Percentiles rank a stretch among this genome's conserved stretches.
Evolutionary conservation across 2,888 invertebrate species (phyloP).

Genomic region (Hetaerina titia): DNA sequence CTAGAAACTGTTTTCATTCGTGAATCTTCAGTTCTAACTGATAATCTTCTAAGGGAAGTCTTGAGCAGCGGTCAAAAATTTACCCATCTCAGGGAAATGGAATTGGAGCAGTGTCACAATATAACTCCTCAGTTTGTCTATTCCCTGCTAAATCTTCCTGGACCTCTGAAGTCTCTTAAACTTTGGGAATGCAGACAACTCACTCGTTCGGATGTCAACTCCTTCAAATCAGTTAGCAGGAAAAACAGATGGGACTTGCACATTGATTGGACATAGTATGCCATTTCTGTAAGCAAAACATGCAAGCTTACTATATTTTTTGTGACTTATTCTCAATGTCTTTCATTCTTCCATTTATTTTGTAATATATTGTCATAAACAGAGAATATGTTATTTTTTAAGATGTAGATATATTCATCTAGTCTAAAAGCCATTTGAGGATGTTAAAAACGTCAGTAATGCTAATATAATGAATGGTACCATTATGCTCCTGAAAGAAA

Average conservation of each 20-base stretch:
- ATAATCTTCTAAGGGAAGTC: not conserved
- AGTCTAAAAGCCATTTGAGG: not conserved
- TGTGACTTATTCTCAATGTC: not conserved
- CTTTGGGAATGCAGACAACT: conserved; percentile 43
- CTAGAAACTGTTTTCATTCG: conserved; percentile 48
- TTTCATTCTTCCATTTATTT: not conserved
- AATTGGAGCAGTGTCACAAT: conserved; percentile 46
- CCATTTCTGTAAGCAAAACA: not conserved
- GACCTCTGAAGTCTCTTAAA: conserved; percentile 48
- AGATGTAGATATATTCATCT: conserved; percentile 3
- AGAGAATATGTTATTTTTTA: not conserved
- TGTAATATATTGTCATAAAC: not conserved
- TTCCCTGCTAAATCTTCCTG: conserved; percentile 4
- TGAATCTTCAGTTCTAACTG: conserved; percentile 29
- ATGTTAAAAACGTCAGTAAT: not conserved
- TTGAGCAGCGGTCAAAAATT: conserved; percentile 42
- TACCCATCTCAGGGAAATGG: not conserved
- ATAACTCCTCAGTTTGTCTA: conserved; percentile 22
- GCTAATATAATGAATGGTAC: not conserved
- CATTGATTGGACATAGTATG: conserved; percentile 43
- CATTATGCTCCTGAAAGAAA: too few species aligned
- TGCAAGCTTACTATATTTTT: not conserved
- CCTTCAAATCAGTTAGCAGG: conserved; percentile 23
- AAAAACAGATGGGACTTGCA: conserved; percentile 44
- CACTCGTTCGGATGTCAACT: conserved; percentile 38